phyloP scores from a whole-genome alignment of 2,113 vertebrate genomes.

The Oryzias curvinotus region DNA sequence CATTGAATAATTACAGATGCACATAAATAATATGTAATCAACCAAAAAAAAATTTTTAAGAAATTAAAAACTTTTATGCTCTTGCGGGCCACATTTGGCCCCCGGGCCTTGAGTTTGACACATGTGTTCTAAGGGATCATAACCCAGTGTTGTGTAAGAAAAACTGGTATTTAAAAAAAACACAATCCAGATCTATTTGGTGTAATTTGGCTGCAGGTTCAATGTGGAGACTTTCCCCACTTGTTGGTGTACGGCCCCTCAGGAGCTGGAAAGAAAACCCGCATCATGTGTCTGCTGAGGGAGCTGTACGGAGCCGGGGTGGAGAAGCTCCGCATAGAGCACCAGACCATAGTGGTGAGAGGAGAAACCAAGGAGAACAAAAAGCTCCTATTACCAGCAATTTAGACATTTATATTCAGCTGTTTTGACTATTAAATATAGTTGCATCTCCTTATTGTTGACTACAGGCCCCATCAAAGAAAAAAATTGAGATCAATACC shows the following conservation, averaged over 20 bases:
- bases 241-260: constrained; percentile 94
- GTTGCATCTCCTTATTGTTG: background rate
- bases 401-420: too few species aligned
- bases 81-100: too few species aligned
- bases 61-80: too few species aligned
- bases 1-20: too few species aligned
- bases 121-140: too few species aligned
- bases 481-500: constrained; percentile 98
- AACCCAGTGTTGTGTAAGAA: background rate
- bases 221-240: constrained; percentile 95
- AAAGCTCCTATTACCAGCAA: too few species aligned
- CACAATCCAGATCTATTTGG: background rate
- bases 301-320: constrained; percentile 94
- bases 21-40: too few species aligned
- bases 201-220: constrained; percentile 80
- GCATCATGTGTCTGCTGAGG: constrained; percentile 94
- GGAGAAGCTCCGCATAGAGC: constrained; percentile 95
- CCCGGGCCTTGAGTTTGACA: too few species aligned
- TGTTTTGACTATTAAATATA: background rate
- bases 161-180: background rate
- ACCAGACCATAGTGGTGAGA: constrained; percentile 92
- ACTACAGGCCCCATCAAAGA: constrained; percentile 92
- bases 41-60: too few species aligned
- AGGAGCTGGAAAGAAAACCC: constrained; percentile 96
- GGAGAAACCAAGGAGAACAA: background rate